Conservation (phyloP, 1,140 invertebrate genomes). For the Bombus ignitus region DNA sequence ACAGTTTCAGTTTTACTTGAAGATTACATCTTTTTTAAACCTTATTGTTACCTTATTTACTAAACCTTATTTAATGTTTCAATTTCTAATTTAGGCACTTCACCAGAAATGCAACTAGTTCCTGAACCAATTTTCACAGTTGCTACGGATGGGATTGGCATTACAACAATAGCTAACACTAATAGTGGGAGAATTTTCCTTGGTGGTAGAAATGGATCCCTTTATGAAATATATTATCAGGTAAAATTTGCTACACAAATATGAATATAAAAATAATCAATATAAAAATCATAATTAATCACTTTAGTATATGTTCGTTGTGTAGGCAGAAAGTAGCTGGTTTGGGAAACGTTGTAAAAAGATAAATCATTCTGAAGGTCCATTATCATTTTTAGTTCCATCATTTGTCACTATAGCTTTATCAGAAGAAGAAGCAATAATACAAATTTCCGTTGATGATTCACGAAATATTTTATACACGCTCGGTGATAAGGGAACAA, state of each 20-base stretch:
- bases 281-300: neutral
- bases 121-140: slow-evolving; percentile 96
- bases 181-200: slow-evolving; percentile 95
- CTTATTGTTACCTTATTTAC: neutral
- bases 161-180: slow-evolving; percentile 92
- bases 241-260: slow-evolving; percentile 78
- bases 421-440: slow-evolving; percentile 93
- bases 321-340: slow-evolving; percentile 92
- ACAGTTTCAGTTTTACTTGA: slow-evolving; percentile 23
- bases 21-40: slow-evolving; percentile 18
- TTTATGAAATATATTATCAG: slow-evolving; percentile 98
- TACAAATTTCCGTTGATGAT: slow-evolving; percentile 96
- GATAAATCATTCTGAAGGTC: slow-evolving; percentile 95
- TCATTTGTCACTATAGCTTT: slow-evolving; percentile 94
- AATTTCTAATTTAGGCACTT: slow-evolving; percentile 75
- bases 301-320: slow-evolving; percentile 55
- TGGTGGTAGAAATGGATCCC: slow-evolving; percentile 95
- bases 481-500: slow-evolving; percentile 91
- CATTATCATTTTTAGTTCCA: slow-evolving; percentile 94
- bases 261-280: neutral
- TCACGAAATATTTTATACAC: slow-evolving; percentile 95
- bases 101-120: slow-evolving; percentile 95
- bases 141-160: slow-evolving; percentile 94
- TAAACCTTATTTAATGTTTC: slow-evolving; percentile 16
- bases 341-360: slow-evolving; percentile 97